phyloP scores from a whole-genome alignment of 2,113 vertebrate species.

The Halcyon malimbica region DNA sequence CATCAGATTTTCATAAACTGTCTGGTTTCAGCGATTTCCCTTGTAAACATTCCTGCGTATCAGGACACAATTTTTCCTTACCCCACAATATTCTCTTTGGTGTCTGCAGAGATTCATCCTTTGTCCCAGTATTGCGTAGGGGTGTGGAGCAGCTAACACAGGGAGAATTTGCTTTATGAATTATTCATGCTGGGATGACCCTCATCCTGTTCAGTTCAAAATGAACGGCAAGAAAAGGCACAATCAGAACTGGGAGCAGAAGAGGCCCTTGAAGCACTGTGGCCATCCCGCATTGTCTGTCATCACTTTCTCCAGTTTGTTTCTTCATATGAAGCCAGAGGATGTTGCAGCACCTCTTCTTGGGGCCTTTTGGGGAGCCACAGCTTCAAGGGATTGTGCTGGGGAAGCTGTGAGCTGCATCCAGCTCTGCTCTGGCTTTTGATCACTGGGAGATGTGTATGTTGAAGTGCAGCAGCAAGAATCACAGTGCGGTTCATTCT shows the following conservation, averaged over 20 bases:
- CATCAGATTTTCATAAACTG: neutral
- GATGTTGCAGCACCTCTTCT: neutral
- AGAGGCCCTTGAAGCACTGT: neutral
- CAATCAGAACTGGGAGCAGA: neutral
- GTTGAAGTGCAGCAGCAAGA: conserved; percentile 10
- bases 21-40: neutral
- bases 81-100: neutral
- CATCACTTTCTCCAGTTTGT: neutral
- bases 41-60: neutral
- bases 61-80: neutral
- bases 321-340: neutral
- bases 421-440: neutral
- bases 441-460: neutral
- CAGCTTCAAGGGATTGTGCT: neutral
- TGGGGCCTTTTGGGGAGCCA: neutral
- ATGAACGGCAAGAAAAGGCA: neutral
- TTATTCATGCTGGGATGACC: neutral
- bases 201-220: neutral
- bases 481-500: neutral
- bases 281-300: neutral
- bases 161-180: neutral
- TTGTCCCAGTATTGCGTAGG: neutral
- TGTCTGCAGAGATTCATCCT: neutral
- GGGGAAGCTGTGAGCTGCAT: neutral
- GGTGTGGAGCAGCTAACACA: neutral